phyloP scores from a whole-genome alignment of 2,797 vertebrate genomes.

The Malacoctenus gilli region DNA sequence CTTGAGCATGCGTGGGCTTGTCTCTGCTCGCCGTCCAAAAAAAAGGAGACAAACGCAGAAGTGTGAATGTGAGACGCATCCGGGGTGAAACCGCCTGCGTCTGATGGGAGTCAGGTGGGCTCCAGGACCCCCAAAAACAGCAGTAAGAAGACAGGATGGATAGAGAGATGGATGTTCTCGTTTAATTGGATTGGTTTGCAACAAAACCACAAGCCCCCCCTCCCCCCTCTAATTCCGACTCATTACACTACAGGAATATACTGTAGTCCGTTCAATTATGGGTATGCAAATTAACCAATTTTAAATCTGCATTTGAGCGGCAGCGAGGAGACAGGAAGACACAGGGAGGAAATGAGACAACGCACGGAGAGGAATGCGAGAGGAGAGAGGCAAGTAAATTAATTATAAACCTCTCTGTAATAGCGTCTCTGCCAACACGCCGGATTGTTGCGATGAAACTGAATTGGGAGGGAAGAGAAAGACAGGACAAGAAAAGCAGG shows the following conservation, averaged over 20 bases:
- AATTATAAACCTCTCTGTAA: slow-evolving; percentile 24
- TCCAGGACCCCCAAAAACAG: too few species aligned
- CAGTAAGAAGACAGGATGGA: too few species aligned
- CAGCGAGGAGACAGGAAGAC: too few species aligned
- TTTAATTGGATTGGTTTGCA: background rate
- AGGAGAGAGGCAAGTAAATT: slow-evolving; percentile 11
- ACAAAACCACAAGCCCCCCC: background rate
- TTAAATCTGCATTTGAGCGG: slow-evolving; percentile 2
- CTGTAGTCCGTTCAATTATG: slow-evolving; percentile 10
- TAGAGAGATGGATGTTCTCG: background rate
- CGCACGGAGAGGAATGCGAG: slow-evolving; percentile 1
- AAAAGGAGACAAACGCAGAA: too few species aligned
- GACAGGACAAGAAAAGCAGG: slow-evolving; percentile 9
- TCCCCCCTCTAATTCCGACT: background rate
- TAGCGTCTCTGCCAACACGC: slow-evolving; percentile 31
- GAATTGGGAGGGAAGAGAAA: slow-evolving; percentile 23
- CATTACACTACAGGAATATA: background rate
- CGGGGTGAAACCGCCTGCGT: too few species aligned
- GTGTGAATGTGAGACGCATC: too few species aligned
- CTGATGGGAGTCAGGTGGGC: too few species aligned
- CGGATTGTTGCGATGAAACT: slow-evolving; percentile 26
- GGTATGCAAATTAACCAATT: slow-evolving; percentile 14
- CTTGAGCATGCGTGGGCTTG: too few species aligned
- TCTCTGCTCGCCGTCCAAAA: too few species aligned
- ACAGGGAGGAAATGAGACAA: slow-evolving; percentile 2